Evolutionary conservation across 2,888 invertebrate species (phyloP).

Genomic region (Tethea ocularis): DNA sequence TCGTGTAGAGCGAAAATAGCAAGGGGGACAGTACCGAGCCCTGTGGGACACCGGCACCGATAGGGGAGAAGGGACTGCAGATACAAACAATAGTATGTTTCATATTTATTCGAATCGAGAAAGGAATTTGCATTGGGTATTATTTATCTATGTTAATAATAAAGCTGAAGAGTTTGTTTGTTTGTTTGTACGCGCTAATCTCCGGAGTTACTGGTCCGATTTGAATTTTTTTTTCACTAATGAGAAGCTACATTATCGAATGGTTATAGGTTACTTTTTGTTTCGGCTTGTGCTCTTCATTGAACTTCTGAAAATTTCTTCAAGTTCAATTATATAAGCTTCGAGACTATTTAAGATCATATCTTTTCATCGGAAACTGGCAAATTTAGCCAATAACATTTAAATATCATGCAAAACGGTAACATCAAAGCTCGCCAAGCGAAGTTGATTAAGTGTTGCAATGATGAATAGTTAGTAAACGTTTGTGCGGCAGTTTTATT

Average conservation of each 20-base stretch:
- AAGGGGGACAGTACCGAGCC: no score
- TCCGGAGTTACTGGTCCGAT: no score
- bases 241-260: no score
- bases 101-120: neutral
- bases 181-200: no score
- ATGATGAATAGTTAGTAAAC: neutral
- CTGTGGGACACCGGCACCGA: no score
- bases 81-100: neutral
- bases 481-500: constrained; percentile 5
- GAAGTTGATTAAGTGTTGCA: neutral
- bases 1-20: no score
- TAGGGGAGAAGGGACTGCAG: neutral
- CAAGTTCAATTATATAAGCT: neutral
- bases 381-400: neutral
- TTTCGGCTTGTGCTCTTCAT: neutral
- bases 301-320: neutral
- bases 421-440: neutral
- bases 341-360: no score
- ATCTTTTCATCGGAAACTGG: no score
- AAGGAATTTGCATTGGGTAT: neutral
- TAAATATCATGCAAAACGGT: neutral
- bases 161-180: no score
- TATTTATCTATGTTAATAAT: no score
- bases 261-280: no score
- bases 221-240: no score